Base-by-base conservation (phyloP, 1,140 invertebrate species). In the Zaprionus nigranus region DNA sequence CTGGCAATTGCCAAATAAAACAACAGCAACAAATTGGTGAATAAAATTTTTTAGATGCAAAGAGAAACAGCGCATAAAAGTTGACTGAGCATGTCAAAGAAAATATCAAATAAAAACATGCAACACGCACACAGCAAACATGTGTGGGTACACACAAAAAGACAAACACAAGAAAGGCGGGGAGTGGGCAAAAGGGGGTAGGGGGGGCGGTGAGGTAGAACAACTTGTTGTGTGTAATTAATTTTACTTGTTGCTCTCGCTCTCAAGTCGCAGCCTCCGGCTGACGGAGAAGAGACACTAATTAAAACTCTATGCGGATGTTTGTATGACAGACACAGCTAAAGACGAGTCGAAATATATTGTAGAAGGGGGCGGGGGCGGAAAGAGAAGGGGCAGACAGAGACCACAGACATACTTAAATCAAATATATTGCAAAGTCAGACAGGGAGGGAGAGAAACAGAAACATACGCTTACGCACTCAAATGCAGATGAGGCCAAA, bases 251-350 rank as follows among this genome's bases (percentile, higher is more conserved):
- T 84, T 84, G 81, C 62, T 51, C 62, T 51, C 54, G 64, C 34
- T 56, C 60, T 56, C 60, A 61, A 82, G 63, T 71, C 79, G 73
- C 78, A 43, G 67, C 40, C 49, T 60, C 40, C 58, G 75, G 72
- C 70, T 68, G 67, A 30, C 71, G 77, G 53, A 80, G 78, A 84
- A 84, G 73, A 80, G 81, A 80, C 81, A 84, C 81, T 84, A 84
- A 84, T 84, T 84, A 84, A 84, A 80, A 78, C 73, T 82, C 81
- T 78, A 69, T 80, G 81, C 78, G 81, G 81, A 84, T 80, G 81
- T 80, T 70, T 78, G 73, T 74, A 73, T 80, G 51, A 51, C 46
- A 9, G 11, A 13, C 60, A 26, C 53, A 56, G 53, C 53, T 30
- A 24, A 56, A 51, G 46, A 51, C 46, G 46, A 51, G 20, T 51